Conservation (phyloP, 2,888 invertebrate species). For the Scotopteryx bipunctaria region DNA sequence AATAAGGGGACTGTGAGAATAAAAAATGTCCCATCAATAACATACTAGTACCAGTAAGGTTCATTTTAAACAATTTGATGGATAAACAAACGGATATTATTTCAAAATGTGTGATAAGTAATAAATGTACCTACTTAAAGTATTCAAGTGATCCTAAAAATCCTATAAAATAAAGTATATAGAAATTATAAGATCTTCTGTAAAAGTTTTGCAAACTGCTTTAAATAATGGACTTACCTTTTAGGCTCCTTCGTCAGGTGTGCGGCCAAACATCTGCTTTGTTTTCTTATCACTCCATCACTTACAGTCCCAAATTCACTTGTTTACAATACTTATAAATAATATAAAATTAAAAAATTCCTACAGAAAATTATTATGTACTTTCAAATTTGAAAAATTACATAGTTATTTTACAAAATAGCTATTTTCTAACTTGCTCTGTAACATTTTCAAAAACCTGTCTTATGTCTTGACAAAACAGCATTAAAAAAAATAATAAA, state of each 20-base stretch:
- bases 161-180: too few relatives aligned
- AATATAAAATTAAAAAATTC: not conserved
- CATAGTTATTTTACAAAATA: conserved; percentile 5
- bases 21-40: too few relatives aligned
- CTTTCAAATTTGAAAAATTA: not conserved
- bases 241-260: not conserved
- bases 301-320: conserved; percentile 22
- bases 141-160: too few relatives aligned
- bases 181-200: not conserved
- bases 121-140: too few relatives aligned
- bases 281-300: conserved; percentile 12
- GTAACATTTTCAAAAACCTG: conserved; percentile 40
- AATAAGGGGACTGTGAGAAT: too few relatives aligned
- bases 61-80: too few relatives aligned
- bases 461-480: conserved; percentile 68
- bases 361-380: not conserved
- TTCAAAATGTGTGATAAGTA: too few relatives aligned
- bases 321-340: not conserved
- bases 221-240: conserved; percentile 13
- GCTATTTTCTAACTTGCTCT: conserved; percentile 15
- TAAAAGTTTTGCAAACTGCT: too few relatives aligned
- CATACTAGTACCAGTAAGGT: too few relatives aligned
- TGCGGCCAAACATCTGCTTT: conserved; percentile 11
- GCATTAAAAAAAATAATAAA: conserved; percentile 30
- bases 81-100: too few relatives aligned